Base-by-base conservation (phyloP, 1,140 invertebrate genomes). In the Cydia splendana region DNA sequence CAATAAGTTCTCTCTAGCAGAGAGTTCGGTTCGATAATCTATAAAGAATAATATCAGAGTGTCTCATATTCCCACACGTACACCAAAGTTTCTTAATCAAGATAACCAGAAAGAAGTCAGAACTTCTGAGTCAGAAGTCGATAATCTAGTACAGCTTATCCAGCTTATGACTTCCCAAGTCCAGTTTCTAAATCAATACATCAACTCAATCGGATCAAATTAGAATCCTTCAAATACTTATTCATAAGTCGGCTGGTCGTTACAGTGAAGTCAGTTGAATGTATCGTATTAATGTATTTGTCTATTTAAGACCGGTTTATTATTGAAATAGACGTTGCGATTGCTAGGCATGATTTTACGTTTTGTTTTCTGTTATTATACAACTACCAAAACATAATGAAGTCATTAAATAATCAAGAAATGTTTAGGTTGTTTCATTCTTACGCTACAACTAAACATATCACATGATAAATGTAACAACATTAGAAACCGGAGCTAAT, bases 291-390 rank as follows among this genome's bases (percentile, higher is more conserved):
- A 42, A n/a, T 71, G 67, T 71, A 45, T 71, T 38, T 34, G 65
- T 45, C 67, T 71, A 71, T 71, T 71, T 71, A 45, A 38, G 34
- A 38, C 67, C 38, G 67, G 67, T 71, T 69, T 69, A n/a, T 67
- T 38, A 38, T 45, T 18, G 15, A 28, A 18, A 38, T 42, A 42
- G 15, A 7, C 65, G 30, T 69, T 69, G 34, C 30, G 34, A 42
- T 71, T 45, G 9, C 15, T 24, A n/a, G 6, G n/a, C 18, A 20
- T 42, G 18, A 12, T n/a, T 18, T 71, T 15, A 71, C 38, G 12
- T 18, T 18, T 38, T 6, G 34, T 71, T 71, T 53, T 53, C 48
- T 53, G 13, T 53, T 53, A 53, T n/a, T 53, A n/a, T 53, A 12
- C 9, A 45, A 45, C 5, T 34, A 34, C 34, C 10, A 45, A 45